Conservation (phyloP, 1,140 invertebrate species). For the Brachionus angularis region DNA sequence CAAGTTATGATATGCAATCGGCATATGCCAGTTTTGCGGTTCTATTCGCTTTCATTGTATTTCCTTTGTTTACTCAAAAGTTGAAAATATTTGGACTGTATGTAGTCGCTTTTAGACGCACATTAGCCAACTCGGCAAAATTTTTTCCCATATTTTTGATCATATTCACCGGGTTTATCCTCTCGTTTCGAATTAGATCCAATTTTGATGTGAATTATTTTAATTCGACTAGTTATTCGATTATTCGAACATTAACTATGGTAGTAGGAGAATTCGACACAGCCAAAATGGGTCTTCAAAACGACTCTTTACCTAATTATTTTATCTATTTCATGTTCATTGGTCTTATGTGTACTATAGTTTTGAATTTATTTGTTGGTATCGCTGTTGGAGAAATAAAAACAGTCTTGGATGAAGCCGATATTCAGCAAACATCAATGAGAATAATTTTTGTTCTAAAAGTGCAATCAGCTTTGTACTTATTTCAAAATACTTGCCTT, state of each 20-base stretch:
- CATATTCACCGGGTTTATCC: slow-evolving; percentile 29
- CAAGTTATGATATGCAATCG: slow-evolving; percentile 18
- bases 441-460: slow-evolving; percentile 41
- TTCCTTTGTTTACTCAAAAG: slow-evolving; percentile 43
- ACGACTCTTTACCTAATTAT: slow-evolving; percentile 30
- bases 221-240: slow-evolving; percentile 29
- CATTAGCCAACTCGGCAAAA: slow-evolving; percentile 40
- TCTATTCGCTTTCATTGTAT: slow-evolving; percentile 39
- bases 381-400: slow-evolving; percentile 44
- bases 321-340: slow-evolving; percentile 41
- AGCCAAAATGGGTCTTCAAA: slow-evolving; percentile 10
- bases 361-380: slow-evolving; percentile 38
- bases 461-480: slow-evolving; percentile 20
- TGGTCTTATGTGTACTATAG: slow-evolving; percentile 24
- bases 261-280: slow-evolving; percentile 30
- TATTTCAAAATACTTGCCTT: slow-evolving; percentile 26
- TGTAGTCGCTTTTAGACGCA: slow-evolving; percentile 28
- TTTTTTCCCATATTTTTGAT: slow-evolving; percentile 42
- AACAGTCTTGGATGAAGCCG: slow-evolving; percentile 34
- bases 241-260: slow-evolving; percentile 36
- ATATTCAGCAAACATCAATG: slow-evolving; percentile 41
- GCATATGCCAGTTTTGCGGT: slow-evolving; percentile 31
- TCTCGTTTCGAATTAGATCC: slow-evolving; percentile 40
- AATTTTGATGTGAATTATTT: slow-evolving; percentile 39
- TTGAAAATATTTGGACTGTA: slow-evolving; percentile 33